phyloP scores from a whole-genome alignment of 1,140 invertebrate genomes.

The Anoplophora glabripennis region DNA sequence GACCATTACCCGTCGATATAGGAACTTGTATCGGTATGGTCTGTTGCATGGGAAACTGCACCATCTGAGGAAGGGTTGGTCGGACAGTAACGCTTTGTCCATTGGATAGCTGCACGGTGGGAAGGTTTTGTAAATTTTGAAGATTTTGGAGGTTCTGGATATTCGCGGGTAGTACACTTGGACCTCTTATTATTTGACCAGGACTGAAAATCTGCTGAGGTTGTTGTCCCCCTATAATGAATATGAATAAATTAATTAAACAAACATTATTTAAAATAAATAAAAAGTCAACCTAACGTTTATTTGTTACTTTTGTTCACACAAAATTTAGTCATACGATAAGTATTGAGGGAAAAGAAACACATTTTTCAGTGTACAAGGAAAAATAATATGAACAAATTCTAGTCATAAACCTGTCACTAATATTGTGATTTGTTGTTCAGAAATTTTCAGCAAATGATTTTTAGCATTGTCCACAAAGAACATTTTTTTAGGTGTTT shows the following conservation, averaged over 20 bases:
- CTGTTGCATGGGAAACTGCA: slow-evolving; percentile 80
- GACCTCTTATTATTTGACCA: slow-evolving; percentile 45
- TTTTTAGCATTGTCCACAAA: no score
- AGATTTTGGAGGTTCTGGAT: slow-evolving; percentile 36
- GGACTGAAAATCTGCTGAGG: slow-evolving; percentile 49
- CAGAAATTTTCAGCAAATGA: no score
- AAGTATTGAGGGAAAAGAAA: no score
- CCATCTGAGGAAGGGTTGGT: slow-evolving; percentile 53
- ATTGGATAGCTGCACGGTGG: slow-evolving; percentile 55
- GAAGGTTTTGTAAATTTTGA: slow-evolving; percentile 10
- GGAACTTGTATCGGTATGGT: slow-evolving; percentile 91
- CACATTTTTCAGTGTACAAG: no score
- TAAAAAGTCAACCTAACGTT: no score
- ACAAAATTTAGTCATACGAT: no score
- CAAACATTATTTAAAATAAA: no score
- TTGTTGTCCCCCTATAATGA: slow-evolving; percentile 51
- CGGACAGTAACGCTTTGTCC: slow-evolving; percentile 72
- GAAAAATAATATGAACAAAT: no score
- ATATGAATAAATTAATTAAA: slow-evolving; percentile 1
- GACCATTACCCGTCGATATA: slow-evolving; percentile 82
- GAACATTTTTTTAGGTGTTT: no score
- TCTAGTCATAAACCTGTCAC: no score
- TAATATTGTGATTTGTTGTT: no score
- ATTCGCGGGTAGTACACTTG: slow-evolving; percentile 41
- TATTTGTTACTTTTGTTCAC: no score